Evolutionary conservation across 2,888 invertebrate genomes (phyloP), one percentile per base, ranked within the genome.

Genomic region (Rhamphomyia laevipes): DNA sequence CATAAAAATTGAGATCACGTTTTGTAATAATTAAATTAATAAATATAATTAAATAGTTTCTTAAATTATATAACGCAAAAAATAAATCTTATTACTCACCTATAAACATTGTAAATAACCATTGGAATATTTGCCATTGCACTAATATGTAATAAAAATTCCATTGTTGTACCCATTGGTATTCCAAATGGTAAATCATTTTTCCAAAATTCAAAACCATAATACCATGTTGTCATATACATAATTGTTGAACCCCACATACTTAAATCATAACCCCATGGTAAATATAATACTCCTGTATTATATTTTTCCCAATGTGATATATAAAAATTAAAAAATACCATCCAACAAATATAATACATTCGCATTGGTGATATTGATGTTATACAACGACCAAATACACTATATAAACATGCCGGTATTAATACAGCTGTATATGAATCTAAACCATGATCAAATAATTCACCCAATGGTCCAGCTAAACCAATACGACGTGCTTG

Each of bases 291-390:
- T 42, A 81, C 84, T 17, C 91, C 94, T 0, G 99, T 99, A 70
- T 96, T 97, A 75, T 99, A 99, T 64, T 99, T 99, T 74, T 99
- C 99, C 92, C 96, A 99, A 69, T 99, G 99, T 21, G 97, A 92
- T 46, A 92, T 74, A 65, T 94, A 89, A 73, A 99, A 99, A 66
- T 93, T 94, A 50, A 93, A 74, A 70, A 94, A 88, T 46, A 97
- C 87, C 65, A 90, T 91, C 81, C 94, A 86, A 48, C 95, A 76
- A 49, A 95, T 82, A 66, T 87, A 87, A 69, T 88, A 92, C 75
- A 94, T 86, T 52, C 93, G 76, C 56, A 87, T 73, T 1, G 91
- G 84, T 27, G 81, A 78, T 53, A 94, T 79, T 56, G 85, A 84
- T 54, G 73, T 73, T 47, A 81, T 80, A 49, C 90, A 64, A 9